These are phyloP conservation scores for Myripristis jacobus DNA, from an alignment of 2,797 vertebrate species.

Conservation along the genomic window DNA sequence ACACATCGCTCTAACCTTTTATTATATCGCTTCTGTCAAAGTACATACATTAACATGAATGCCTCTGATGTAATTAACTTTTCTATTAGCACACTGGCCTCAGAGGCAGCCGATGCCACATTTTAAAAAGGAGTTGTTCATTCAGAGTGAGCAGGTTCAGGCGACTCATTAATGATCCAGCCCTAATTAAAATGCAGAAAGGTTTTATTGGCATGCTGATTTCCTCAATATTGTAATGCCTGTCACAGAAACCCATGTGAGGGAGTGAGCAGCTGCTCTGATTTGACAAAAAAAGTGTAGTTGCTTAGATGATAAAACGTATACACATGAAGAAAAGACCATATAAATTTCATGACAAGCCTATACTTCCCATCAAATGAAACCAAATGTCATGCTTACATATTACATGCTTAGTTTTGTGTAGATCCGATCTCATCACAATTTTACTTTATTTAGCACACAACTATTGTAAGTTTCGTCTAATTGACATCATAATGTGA, in stretches of 20 bases:
- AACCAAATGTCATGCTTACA: no score
- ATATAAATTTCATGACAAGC: conserved; percentile 4
- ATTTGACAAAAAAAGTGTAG: conserved; percentile 8
- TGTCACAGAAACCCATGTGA: conserved; percentile 32
- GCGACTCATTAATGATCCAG: conserved; percentile 74
- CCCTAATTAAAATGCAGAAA: conserved; percentile 76
- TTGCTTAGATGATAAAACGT: conserved; percentile 23
- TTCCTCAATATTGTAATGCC: conserved; percentile 50
- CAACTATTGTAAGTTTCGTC: neutral
- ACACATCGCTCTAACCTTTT: conserved; percentile 78
- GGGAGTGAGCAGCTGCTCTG: neutral
- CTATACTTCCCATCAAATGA: no score
- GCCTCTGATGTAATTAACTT: conserved; percentile 83
- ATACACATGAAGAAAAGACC: conserved; percentile 16
- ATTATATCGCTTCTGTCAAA: conserved; percentile 79
- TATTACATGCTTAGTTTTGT: no score
- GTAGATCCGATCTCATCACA: no score
- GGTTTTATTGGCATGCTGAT: conserved; percentile 65
- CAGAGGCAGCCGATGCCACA: conserved; percentile 71
- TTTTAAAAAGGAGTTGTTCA: conserved; percentile 70
- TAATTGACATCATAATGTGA: conserved; percentile 27
- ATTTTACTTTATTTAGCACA: neutral
- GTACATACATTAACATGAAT: conserved; percentile 82
- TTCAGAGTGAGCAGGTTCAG: conserved; percentile 65
- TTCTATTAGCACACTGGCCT: conserved; percentile 81